These are phyloP conservation scores for Dicentrarchus labrax DNA, from an alignment of 2,113 vertebrate species.

Conservation along the genomic window DNA sequence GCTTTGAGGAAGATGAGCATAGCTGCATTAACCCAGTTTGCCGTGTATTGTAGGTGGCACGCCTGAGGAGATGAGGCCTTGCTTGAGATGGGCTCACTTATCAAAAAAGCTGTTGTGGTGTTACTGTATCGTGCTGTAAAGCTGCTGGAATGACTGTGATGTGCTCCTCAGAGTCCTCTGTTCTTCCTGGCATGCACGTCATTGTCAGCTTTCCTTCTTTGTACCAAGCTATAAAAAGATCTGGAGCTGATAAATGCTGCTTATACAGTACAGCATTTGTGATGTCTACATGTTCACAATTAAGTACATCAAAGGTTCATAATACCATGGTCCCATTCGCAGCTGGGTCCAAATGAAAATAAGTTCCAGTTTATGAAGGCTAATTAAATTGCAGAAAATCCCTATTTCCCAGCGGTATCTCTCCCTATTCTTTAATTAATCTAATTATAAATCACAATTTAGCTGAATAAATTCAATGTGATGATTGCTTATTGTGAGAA, in stretches of 20 bases:
- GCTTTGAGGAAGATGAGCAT: constrained; percentile 52
- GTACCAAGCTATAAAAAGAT: constrained; percentile 72
- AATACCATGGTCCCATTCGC: constrained; percentile 34
- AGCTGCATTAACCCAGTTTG: constrained; percentile 69
- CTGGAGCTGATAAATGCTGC: constrained; percentile 55
- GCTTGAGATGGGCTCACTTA: constrained; percentile 37
- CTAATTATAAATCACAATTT: constrained; percentile 72
- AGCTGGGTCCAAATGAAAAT: constrained; percentile 64
- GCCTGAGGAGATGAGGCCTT: constrained; percentile 49
- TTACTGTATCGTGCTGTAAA: constrained; percentile 42
- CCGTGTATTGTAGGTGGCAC: constrained; percentile 36
- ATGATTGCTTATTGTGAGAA: constrained; percentile 48
- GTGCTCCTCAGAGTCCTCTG: constrained; percentile 55
- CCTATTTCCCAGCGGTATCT: constrained; percentile 72
- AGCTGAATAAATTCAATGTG: constrained; percentile 53
- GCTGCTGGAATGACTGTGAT: constrained; percentile 55
- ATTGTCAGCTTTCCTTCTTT: constrained; percentile 46
- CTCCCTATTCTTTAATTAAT: constrained; percentile 79
- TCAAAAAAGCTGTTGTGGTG: constrained; percentile 42
- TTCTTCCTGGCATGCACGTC: constrained; percentile 45
- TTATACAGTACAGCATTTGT: constrained; percentile 47
- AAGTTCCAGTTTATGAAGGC: constrained; percentile 64
- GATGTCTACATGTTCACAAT: constrained; percentile 56
- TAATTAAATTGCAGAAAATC: constrained; percentile 79
- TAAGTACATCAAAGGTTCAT: constrained; percentile 64